Percentiles rank a stretch among this genome's conserved stretches.
Conservation (phyloP, 1,140 invertebrate genomes). For the Heliconius himera region DNA sequence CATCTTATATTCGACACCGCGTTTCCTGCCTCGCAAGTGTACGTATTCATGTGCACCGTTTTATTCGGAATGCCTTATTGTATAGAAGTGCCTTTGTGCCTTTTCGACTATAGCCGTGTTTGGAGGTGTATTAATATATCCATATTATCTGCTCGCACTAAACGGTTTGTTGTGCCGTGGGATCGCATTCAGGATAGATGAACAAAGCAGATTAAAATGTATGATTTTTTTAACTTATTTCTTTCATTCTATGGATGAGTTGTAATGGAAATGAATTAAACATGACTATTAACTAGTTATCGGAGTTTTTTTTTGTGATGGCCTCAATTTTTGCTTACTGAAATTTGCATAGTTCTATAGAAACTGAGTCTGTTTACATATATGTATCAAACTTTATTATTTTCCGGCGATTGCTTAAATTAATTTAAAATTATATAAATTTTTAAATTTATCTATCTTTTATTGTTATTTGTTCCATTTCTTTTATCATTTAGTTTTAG, state of each 20-base stretch:
- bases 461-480: no score
- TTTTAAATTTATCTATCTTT: no score
- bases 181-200: conserved; percentile 46
- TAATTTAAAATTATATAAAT: no score
- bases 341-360: no score
- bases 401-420: no score
- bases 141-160: conserved; percentile 66
- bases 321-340: no score
- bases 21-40: conserved; percentile 74
- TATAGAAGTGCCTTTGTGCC: conserved; percentile 74
- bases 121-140: conserved; percentile 70
- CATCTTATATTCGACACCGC: conserved; percentile 71
- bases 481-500: no score
- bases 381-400: no score
- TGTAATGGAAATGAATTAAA: not conserved
- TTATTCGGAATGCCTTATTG: conserved; percentile 63
- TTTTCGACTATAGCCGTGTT: conserved; percentile 72
- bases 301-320: not conserved
- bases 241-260: not conserved
- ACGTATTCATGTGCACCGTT: conserved; percentile 60
- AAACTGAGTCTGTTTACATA: no score
- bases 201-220: conserved; percentile 42
- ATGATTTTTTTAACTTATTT: conserved; percentile 30
- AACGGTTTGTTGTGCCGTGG: conserved; percentile 59
- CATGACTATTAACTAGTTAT: not conserved